A percentile compares a stretch with the other conserved stretches of the same genome.
Evolutionary conservation across 2,797 vertebrate species (phyloP).

Genomic region (Phalanger gymnotis): DNA sequence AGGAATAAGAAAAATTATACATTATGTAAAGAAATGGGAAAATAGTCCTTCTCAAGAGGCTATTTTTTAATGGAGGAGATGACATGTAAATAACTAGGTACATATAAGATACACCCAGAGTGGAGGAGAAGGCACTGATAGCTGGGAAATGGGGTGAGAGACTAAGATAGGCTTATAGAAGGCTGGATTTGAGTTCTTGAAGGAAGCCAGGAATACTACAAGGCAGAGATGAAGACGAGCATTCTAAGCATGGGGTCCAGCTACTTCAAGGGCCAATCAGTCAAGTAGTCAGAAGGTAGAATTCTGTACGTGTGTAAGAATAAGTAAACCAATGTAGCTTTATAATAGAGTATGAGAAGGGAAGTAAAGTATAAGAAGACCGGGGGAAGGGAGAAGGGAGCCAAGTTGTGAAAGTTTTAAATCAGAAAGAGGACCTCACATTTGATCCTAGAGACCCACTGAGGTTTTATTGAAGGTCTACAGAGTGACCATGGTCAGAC

Average conservation of each 20-base stretch:
- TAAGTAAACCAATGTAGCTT: neutral
- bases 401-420: neutral
- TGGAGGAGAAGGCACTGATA: neutral
- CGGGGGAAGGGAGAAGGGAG: neutral
- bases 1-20: neutral
- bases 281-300: neutral
- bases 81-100: neutral
- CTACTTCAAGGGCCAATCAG: neutral
- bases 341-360: neutral
- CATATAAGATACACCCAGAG: neutral
- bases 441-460: neutral
- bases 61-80: neutral
- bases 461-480: neutral
- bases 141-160: neutral
- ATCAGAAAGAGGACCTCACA: neutral
- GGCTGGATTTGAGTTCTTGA: neutral
- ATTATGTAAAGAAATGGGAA: neutral
- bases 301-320: neutral
- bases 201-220: neutral
- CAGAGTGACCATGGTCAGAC: neutral
- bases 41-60: neutral
- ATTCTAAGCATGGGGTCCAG: neutral
- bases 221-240: neutral
- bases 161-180: neutral
- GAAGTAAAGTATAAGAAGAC: neutral